Evolutionary conservation across 2,113 vertebrate genomes (phyloP).

Genomic region (Myiozetetes cayanensis): DNA sequence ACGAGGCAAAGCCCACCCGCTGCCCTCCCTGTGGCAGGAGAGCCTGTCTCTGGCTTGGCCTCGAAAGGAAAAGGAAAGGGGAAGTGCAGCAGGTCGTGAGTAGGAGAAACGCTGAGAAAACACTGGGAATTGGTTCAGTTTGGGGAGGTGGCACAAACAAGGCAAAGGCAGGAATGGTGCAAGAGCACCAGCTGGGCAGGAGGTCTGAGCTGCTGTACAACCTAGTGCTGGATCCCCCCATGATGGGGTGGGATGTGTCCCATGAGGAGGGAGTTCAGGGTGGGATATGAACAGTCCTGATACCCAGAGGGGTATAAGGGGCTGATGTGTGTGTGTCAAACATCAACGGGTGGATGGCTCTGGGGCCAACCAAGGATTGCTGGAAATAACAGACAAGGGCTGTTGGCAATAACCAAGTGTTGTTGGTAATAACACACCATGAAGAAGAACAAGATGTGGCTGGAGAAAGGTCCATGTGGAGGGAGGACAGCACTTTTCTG

Average conservation of each 20-base stretch:
- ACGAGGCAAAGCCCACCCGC: background rate
- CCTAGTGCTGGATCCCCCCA: background rate
- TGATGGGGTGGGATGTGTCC: background rate
- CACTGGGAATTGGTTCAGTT: background rate
- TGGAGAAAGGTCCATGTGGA: background rate
- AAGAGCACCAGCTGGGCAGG: background rate
- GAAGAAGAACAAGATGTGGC: background rate
- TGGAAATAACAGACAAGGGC: background rate
- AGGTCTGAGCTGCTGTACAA: rapidly evolving
- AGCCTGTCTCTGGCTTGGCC: background rate
- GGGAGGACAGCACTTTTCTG: too few species aligned
- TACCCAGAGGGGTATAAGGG: background rate
- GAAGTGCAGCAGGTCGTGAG: background rate
- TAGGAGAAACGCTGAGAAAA: background rate
- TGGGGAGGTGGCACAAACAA: rapidly evolving
- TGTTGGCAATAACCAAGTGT: background rate
- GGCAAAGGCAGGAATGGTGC: rapidly evolving
- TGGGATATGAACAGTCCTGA: background rate
- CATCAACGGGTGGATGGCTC: background rate
- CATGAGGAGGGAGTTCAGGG: background rate
- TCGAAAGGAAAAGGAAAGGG: slow-evolving; percentile 33
- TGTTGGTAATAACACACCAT: background rate
- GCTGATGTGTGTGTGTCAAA: background rate
- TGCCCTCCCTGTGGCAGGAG: background rate
- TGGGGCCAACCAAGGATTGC: background rate